Conservation (phyloP, 1,140 invertebrate species). For the Drosophila pachea region DNA sequence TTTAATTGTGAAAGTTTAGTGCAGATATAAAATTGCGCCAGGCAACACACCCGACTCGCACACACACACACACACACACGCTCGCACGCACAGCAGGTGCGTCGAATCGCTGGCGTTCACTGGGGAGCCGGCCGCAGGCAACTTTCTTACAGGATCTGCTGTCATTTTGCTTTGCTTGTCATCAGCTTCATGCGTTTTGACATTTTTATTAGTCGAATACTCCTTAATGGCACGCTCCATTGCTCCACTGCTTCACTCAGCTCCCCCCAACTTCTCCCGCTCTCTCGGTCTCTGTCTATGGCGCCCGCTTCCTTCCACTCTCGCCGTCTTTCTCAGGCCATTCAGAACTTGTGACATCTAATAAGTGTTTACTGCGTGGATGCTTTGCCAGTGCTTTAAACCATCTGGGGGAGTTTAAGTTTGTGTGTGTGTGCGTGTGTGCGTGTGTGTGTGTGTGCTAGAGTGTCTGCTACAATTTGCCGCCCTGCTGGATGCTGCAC, state of each 20-base stretch:
- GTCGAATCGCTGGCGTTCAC: conserved; percentile 59
- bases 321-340: background rate
- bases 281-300: background rate
- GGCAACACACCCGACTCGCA: conserved; percentile 6
- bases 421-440: too few species aligned
- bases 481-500: conserved; percentile 27
- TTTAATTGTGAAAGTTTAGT: conserved; percentile 74
- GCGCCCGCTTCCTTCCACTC: background rate
- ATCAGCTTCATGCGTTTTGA: conserved; percentile 76
- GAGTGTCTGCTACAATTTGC: conserved; percentile 48
- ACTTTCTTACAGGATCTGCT: conserved; percentile 46
- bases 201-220: conserved; percentile 77
- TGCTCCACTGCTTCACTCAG: conserved; percentile 35
- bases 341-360: conserved; percentile 56
- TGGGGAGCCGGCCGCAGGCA: background rate
- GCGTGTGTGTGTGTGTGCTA: conserved; percentile 21
- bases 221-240: conserved; percentile 73
- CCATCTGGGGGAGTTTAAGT: conserved; percentile 23
- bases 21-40: background rate
- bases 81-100: conserved; percentile 58
- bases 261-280: background rate
- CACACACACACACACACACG: conserved; percentile 2
- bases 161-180: conserved; percentile 71
- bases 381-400: conserved; percentile 60
- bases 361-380: conserved; percentile 69